These are phyloP conservation scores for Rhombomys opimus DNA, from an alignment of 2,113 vertebrate species.

Conservation along the genomic window DNA sequence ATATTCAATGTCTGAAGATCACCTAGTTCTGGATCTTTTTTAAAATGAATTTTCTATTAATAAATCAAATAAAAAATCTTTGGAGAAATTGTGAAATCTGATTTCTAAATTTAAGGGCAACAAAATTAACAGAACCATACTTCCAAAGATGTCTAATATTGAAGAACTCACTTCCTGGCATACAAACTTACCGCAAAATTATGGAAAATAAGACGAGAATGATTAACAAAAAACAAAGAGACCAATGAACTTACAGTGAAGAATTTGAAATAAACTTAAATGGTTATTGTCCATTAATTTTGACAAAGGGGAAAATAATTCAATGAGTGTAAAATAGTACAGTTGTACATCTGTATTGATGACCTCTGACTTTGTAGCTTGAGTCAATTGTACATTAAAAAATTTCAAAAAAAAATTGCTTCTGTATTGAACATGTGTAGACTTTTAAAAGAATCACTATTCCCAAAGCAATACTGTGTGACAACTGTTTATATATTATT, in stretches of 20 bases:
- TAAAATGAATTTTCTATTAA: not conserved
- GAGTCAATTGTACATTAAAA: not conserved
- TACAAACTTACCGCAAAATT: not conserved
- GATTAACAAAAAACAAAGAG: not conserved
- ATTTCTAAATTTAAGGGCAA: not conserved
- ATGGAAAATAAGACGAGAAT: not conserved
- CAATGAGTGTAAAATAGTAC: not conserved
- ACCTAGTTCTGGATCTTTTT: not conserved
- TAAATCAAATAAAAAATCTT: not conserved
- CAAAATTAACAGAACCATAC: not conserved
- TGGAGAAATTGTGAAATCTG: not conserved
- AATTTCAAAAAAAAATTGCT: not conserved
- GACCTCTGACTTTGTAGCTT: not conserved
- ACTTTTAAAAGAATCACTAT: not conserved
- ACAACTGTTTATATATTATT: not conserved
- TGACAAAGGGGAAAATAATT: not conserved
- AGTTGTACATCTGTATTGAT: not conserved
- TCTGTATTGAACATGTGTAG: not conserved
- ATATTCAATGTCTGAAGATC: not conserved
- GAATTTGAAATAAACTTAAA: not conserved
- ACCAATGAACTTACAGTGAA: not conserved
- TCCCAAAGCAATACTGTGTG: not conserved
- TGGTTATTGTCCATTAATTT: not conserved
- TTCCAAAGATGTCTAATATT: not conserved
- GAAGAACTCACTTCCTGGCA: too few species aligned